phyloP scores from a whole-genome alignment of 2,113 vertebrate genomes.

The Cyprinus carpio region DNA sequence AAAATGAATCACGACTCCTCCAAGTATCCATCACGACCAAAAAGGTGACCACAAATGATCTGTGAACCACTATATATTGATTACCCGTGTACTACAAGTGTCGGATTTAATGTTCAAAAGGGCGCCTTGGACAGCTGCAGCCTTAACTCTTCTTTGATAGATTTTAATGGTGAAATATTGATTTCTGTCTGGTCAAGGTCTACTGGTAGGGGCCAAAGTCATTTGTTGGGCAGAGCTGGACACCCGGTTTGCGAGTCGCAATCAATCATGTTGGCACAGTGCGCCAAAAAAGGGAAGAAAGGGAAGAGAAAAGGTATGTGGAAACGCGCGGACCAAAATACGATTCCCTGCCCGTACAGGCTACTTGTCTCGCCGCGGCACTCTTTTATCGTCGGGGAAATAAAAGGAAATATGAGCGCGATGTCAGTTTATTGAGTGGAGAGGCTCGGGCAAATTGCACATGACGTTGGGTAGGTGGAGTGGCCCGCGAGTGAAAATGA shows the following conservation, averaged over 20 bases:
- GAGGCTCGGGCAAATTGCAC: constrained; percentile 82
- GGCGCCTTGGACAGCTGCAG: constrained; percentile 94
- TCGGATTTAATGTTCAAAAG: constrained; percentile 98
- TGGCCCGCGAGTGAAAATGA: constrained; percentile 83
- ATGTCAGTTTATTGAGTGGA: constrained; percentile 89
- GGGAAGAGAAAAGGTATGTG: not conserved
- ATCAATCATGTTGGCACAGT: constrained; percentile 93
- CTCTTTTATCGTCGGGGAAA: constrained; percentile 57
- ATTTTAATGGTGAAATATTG: constrained; percentile 99
- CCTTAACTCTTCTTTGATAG: constrained; percentile 98
- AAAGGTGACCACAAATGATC: constrained; percentile 98
- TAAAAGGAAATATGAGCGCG: constrained; percentile 82
- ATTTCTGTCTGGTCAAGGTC: constrained; percentile 99
- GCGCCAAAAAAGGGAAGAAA: constrained; percentile 56
- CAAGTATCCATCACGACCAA: constrained; percentile 94
- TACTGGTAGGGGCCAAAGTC: constrained; percentile 94
- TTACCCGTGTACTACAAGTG: constrained; percentile 97
- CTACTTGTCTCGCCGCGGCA: constrained; percentile 52
- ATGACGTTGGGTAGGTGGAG: constrained; percentile 86
- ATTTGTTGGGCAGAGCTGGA: constrained; percentile 98
- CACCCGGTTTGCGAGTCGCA: constrained; percentile 82
- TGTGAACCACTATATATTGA: constrained; percentile 98
- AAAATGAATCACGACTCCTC: constrained; percentile 99
- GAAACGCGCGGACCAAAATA: constrained; percentile 31
- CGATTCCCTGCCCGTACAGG: constrained; percentile 46